A percentile compares a stretch with the other conserved stretches of the same genome.
phyloP scores from a whole-genome alignment of 2,797 vertebrate genomes.

The Odontamblyopus lacepedii region DNA sequence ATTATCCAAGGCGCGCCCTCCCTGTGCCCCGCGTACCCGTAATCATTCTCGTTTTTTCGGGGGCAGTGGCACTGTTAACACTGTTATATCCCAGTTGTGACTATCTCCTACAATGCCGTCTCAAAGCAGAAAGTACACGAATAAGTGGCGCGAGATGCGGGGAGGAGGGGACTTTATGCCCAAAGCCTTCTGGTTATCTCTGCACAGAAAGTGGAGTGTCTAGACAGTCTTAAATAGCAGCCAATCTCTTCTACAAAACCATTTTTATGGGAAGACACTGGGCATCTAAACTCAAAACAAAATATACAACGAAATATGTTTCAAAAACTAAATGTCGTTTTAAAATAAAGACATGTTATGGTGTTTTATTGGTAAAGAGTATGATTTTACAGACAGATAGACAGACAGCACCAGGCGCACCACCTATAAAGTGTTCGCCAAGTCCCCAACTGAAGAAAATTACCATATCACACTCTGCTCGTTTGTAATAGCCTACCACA shows the following conservation, averaged over 20 bases:
- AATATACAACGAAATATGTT: conserved; percentile 12
- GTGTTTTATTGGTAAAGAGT: conserved; percentile 9
- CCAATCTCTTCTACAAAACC: conserved; percentile 58
- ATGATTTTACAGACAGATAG: conserved; percentile 20
- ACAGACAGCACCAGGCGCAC: conserved; percentile 45
- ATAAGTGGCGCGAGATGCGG: conserved; percentile 31
- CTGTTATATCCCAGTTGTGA: conserved; percentile 63
- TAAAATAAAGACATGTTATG: conserved; percentile 9
- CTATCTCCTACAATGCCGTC: conserved; percentile 55
- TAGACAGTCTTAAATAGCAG: conserved; percentile 68
- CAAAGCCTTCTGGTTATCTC: conserved; percentile 58
- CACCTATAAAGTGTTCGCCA: conserved; percentile 18
- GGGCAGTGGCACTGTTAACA: conserved; percentile 55
- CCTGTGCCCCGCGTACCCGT: conserved; percentile 80
- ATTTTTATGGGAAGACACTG: conserved; percentile 40
- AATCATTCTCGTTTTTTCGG: conserved; percentile 80
- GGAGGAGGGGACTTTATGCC: conserved; percentile 47
- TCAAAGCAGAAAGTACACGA: conserved; percentile 52
- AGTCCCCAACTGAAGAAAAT: conserved; percentile 18
- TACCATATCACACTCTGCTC: not conserved
- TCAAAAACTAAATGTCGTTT: conserved; percentile 26
- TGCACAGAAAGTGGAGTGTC: conserved; percentile 65
- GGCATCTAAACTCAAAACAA: conserved; percentile 42
- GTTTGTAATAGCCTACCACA: not conserved
- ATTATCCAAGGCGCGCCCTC: conserved; percentile 84